Evolutionary conservation across 2,888 invertebrate species (phyloP).

Genomic region (Stenichneumon culpator): DNA sequence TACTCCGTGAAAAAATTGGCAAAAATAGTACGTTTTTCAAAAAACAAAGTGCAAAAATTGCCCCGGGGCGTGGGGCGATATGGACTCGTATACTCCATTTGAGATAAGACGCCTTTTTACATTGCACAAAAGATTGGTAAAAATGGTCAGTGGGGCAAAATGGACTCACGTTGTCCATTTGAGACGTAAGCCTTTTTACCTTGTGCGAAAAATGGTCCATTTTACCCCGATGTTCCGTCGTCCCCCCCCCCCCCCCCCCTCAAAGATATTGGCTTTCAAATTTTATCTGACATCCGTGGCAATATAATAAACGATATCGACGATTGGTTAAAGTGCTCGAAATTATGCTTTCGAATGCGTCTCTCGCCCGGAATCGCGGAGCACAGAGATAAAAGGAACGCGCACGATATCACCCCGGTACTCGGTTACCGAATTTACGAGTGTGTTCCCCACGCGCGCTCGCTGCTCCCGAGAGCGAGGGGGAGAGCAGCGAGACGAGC

Average conservation of each 20-base stretch:
- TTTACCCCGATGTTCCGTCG: neutral
- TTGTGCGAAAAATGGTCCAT: neutral
- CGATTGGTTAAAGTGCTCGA: constrained; percentile 10
- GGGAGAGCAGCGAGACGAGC: constrained; percentile 4
- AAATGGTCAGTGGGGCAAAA: too few species aligned
- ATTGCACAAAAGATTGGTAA: too few species aligned
- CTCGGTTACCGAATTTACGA: constrained; percentile 25
- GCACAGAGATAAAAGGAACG: constrained; percentile 6
- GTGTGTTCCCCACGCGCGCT: neutral
- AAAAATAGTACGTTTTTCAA: too few species aligned
- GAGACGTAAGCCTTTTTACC: too few species aligned
- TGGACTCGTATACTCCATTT: too few species aligned
- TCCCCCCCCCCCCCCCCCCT: too few species aligned
- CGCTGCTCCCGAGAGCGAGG: neutral
- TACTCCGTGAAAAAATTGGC: too few species aligned
- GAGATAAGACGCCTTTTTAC: too few species aligned
- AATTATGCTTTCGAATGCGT: constrained; percentile 14
- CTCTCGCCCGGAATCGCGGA: constrained; percentile 4
- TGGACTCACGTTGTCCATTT: too few species aligned
- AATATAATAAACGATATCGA: constrained; percentile 12
- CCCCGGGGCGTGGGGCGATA: too few species aligned
- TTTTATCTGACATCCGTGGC: neutral
- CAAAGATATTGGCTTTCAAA: neutral
- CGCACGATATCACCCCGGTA: constrained; percentile 9
- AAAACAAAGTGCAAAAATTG: too few species aligned